Base-by-base conservation (phyloP, 1,140 invertebrate species). In the Nylanderia fulva region DNA sequence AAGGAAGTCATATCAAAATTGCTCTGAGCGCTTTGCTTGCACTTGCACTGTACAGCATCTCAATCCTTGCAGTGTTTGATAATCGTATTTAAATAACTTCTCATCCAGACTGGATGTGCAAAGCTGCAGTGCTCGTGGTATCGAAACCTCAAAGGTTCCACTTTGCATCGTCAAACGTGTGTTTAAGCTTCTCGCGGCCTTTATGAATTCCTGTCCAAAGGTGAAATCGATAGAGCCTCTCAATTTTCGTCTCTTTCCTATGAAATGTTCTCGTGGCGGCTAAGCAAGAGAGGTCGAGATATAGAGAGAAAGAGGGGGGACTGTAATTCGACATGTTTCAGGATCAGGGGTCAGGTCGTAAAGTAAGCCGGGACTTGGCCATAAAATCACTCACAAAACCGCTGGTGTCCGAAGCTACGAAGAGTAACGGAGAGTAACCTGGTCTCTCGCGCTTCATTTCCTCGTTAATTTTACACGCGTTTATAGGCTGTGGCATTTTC, bases 271-370 rank as follows among this genome's bases (percentile, higher is more conserved):
- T 58, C 52, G 52, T 60, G 36, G 63, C 18, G 85, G 77, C 82
- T 71, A 27, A n/a, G 76, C 64, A 42, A 58, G 61, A 52, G 48
- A 75, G 9, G 29, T 21, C 88, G 76, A 83, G 76, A 42, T 60
- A 42, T 39, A 58, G n/a, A 56, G 69, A 6, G 71, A 72, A 71
- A 42, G 76, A 13, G 39, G 66, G 71, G 60, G 58, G 63, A 85
- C 48, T 89, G 92, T 92, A 93, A 93, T 93, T 93, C 90, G 89
- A 87, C 84, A 85, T 90, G 92, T 92, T 93, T 92, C 91, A 92
- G 91, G 90, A 90, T 91, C 90, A 88, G 84, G 75, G 90, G 86
- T 89, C 86, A 90, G 89, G 83, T 27, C 91, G 87, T 93, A 93
- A 93, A 93, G 91, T 90, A 85, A 66, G 52, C 39, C 76, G 88